Evolutionary conservation across 2,888 invertebrate genomes (phyloP).

Genomic region (Lasioglossum malachurum): DNA sequence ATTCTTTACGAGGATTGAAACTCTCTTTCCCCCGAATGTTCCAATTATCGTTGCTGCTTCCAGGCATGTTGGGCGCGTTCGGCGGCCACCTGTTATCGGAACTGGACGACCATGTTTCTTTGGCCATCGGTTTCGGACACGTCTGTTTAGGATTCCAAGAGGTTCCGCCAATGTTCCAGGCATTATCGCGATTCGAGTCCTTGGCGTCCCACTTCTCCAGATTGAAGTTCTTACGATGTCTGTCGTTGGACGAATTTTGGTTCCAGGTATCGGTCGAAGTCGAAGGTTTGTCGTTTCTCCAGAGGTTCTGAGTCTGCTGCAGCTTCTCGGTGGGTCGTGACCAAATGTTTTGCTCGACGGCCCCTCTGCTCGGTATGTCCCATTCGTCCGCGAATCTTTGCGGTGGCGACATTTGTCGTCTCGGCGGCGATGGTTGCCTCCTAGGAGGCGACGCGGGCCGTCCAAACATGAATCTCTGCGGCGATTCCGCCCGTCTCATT

Average conservation of each 20-base stretch:
- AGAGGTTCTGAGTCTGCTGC: conserved; percentile 37
- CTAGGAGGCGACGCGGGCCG: conserved; percentile 55
- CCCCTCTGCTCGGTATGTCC: conserved; percentile 81
- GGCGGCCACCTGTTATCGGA: conserved; percentile 60
- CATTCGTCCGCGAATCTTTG: conserved; percentile 78
- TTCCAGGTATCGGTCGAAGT: conserved; percentile 67
- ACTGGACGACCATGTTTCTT: conserved; percentile 59
- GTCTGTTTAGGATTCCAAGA: conserved; percentile 56
- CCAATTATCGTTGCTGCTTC: conserved; percentile 73
- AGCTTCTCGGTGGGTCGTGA: conserved; percentile 35
- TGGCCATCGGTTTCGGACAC: conserved; percentile 31
- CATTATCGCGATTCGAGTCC: conserved; percentile 47
- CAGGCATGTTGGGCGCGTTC: conserved; percentile 25
- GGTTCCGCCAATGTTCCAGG: conserved; percentile 41
- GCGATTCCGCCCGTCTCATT: conserved; percentile 44
- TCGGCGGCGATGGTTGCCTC: conserved; percentile 64
- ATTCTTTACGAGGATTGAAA: conserved; percentile 66
- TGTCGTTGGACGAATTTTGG: conserved; percentile 58
- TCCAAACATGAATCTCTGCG: conserved; percentile 35
- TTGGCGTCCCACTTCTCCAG: conserved; percentile 69
- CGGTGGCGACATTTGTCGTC: conserved; percentile 66
- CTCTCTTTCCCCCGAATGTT: conserved; percentile 75
- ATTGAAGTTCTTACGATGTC: conserved; percentile 60
- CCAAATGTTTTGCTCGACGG: conserved; percentile 70
- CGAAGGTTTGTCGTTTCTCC: conserved; percentile 62